Conservation (phyloP, 2,888 invertebrate genomes). For the Clusia tigrina region DNA sequence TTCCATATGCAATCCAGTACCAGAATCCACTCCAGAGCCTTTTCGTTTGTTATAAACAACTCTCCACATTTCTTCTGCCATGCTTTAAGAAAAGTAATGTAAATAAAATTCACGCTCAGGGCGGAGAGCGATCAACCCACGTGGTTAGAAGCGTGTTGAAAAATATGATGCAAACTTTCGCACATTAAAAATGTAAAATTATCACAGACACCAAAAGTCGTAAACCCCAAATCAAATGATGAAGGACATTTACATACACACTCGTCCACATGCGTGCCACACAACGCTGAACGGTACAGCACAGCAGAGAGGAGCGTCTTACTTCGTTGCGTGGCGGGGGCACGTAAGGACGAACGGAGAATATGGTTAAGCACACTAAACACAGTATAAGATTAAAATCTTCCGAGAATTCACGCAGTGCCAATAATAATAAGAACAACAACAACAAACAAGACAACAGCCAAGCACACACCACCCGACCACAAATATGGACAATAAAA, state of each 20-base stretch:
- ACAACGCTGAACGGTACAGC: constrained; percentile 11
- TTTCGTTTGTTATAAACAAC: too few species aligned
- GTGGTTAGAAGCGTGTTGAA: constrained; percentile 62
- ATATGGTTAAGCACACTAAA: too few species aligned
- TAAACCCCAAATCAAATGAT: constrained; percentile 56
- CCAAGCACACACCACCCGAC: constrained; percentile 26
- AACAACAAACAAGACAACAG: constrained; percentile 30
- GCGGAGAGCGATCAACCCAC: too few species aligned
- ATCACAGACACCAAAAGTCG: constrained; percentile 56
- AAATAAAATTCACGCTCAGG: too few species aligned
- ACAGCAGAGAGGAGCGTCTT: too few species aligned
- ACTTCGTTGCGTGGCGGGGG: too few species aligned
- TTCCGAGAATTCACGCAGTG: constrained; percentile 48
- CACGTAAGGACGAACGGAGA: too few species aligned
- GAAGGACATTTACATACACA: constrained; percentile 21
- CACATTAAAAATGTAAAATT: constrained; percentile 61
- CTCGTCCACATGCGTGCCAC: constrained; percentile 2
- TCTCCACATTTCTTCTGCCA: too few species aligned
- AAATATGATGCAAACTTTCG: constrained; percentile 63
- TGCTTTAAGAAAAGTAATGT: too few species aligned
- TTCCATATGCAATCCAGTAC: too few species aligned
- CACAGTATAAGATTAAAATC: constrained; percentile 51
- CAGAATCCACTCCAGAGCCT: too few species aligned
- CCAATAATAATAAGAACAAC: too few species aligned
- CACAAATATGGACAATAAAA: constrained; percentile 44